Conservation (phyloP, 2,113 vertebrate genomes). For the Sceloporus undulatus region DNA sequence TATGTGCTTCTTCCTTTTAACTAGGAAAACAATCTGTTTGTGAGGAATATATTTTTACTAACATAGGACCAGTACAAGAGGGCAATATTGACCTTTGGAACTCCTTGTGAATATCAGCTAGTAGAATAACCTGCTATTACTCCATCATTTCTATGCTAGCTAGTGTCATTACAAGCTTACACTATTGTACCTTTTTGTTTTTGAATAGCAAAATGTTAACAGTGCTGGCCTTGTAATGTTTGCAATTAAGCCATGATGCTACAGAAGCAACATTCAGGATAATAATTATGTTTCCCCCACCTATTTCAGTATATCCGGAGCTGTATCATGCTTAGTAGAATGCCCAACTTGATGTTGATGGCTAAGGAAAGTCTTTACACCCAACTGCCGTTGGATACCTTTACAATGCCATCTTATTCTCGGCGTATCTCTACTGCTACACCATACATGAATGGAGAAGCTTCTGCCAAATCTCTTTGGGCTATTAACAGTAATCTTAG, state of each 20-base stretch:
- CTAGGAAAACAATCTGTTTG: rapidly evolving
- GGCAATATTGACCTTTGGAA: not conserved
- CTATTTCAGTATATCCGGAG: constrained; percentile 92
- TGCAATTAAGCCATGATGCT: constrained; percentile 12
- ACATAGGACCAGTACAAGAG: not conserved
- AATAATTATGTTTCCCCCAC: not conserved
- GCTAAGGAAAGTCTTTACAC: constrained; percentile 96
- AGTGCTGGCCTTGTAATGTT: constrained; percentile 28
- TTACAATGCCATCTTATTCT: constrained; percentile 96
- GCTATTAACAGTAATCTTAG: constrained; percentile 89
- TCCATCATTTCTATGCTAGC: not conserved
- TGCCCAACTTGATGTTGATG: constrained; percentile 99
- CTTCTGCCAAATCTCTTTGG: constrained; percentile 94
- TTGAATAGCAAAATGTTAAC: rapidly evolving
- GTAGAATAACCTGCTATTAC: not conserved
- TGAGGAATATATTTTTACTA: not conserved
- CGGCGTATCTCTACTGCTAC: constrained; percentile 97
- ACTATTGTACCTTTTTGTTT: not conserved
- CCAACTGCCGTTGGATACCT: constrained; percentile 93
- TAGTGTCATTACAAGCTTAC: constrained; percentile 20
- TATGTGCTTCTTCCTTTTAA: not conserved
- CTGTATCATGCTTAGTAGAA: constrained; percentile 96
- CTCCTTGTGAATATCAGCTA: not conserved
- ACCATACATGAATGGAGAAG: constrained; percentile 97
- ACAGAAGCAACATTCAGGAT: not conserved